Base-by-base conservation (phyloP, 2,113 vertebrate genomes). In the Scytalopus superciliaris region DNA sequence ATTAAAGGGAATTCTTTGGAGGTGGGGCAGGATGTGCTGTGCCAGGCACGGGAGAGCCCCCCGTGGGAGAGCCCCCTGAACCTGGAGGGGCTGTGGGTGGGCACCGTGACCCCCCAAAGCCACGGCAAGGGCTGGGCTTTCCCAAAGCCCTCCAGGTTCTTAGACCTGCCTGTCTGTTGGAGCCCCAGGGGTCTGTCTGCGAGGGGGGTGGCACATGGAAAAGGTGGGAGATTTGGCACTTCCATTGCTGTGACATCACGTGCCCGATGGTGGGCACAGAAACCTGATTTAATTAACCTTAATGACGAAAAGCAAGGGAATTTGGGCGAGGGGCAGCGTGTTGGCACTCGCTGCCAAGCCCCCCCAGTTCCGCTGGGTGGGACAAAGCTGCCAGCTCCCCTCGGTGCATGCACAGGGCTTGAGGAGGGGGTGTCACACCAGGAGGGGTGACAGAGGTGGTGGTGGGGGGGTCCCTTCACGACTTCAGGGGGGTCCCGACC, bases 51-150 rank as follows among this genome's bases (percentile, higher is more conserved):
- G 19, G 15, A 45, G 28, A 9, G 19, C 64, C 7, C 31, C 62
- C 24, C 1, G 15, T 0, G 11, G 22, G 15, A 28, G 10, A 9
- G 24, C 33, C 4, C 22, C 72, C n/a, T 0, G 30, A 37, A 12
- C 55, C 39, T 5, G 12, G 35, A 2, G 16, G 60, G 35, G 42
- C 40, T 33, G 18, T 6, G 35, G 6, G 14, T 9, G 83, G 77
- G 69, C 50, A 14, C 44, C 12, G 17, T 0, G 8, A 50, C 33
- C 60, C 60, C 12, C 14, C 2, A 19, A 7, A 6, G 12, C 40
- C 68, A 9, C 15, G 18, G 18, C 44, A 3, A 39, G 25, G 35
- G 47, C 6, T 12, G 37, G 66, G 19, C 13, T 6, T 31, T 21
- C 31, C 7, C 16, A 12, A 30, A 35, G 9, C 23, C 10, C 24